Conservation (phyloP, 1,140 invertebrate species). For the Varroa destructor region DNA sequence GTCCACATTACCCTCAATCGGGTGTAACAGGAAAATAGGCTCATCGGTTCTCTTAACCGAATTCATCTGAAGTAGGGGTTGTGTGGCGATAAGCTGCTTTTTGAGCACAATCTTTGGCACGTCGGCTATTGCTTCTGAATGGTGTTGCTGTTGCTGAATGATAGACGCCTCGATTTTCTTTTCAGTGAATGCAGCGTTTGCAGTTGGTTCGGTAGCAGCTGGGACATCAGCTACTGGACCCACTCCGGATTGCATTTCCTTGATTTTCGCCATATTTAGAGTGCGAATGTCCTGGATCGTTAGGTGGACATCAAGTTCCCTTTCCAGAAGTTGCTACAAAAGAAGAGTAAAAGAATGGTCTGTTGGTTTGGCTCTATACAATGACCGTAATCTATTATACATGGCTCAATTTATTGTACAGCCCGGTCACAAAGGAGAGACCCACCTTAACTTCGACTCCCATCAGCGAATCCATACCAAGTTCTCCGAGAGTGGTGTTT, state of each 20-base stretch:
- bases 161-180: constrained; percentile 14
- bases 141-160: background rate
- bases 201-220: constrained; percentile 36
- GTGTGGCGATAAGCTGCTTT: constrained; percentile 43
- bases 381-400: too few species aligned
- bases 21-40: constrained; percentile 65
- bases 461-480: constrained; percentile 96
- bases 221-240: constrained; percentile 13
- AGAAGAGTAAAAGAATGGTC: too few species aligned
- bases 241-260: constrained; percentile 47
- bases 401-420: too few species aligned
- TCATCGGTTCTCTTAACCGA: constrained; percentile 36
- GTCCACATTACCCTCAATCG: constrained; percentile 73
- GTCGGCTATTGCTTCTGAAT: background rate
- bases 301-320: constrained; percentile 75
- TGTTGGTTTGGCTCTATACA: too few species aligned
- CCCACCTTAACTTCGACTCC: constrained; percentile 76
- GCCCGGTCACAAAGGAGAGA: too few species aligned
- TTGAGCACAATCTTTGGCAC: background rate
- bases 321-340: constrained; percentile 63
- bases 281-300: constrained; percentile 72
- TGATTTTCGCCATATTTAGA: constrained; percentile 59
- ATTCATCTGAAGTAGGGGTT: constrained; percentile 44
- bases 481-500: constrained; percentile 63
- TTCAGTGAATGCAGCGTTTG: constrained; percentile 36